A percentile compares a stretch with the other conserved stretches of the same genome.
phyloP scores from a whole-genome alignment of 2,888 invertebrate genomes.

The Leptopilina myrica region DNA sequence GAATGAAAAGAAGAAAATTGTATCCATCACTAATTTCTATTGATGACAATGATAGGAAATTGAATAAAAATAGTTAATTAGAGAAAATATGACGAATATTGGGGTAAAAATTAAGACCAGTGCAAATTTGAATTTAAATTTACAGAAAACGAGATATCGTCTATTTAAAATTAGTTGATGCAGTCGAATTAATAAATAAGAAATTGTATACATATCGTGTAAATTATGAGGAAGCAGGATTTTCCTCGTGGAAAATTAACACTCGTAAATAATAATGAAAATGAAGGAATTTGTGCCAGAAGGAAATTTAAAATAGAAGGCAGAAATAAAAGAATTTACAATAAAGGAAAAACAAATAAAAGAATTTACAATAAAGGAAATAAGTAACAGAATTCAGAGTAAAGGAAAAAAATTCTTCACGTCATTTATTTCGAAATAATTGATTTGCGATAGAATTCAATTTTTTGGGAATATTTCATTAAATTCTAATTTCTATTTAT shows the following conservation, averaged over 20 bases:
- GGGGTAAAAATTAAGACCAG: slow-evolving; percentile 9
- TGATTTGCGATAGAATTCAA: too few species aligned
- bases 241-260: slow-evolving; percentile 5
- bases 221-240: slow-evolving; percentile 32
- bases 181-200: slow-evolving; percentile 43
- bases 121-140: slow-evolving; percentile 12
- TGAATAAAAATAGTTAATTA: not conserved
- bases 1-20: not conserved
- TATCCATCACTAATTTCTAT: not conserved
- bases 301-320: too few species aligned
- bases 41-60: too few species aligned
- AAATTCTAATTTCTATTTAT: too few species aligned
- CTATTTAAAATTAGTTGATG: slow-evolving; percentile 9
- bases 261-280: not conserved
- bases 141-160: not conserved
- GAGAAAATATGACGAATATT: not conserved
- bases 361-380: too few species aligned
- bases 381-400: too few species aligned
- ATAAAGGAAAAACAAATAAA: too few species aligned
- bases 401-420: too few species aligned
- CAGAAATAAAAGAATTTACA: too few species aligned
- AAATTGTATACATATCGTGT: slow-evolving; percentile 54
- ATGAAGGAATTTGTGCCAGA: too few species aligned
- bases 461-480: too few species aligned
- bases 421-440: too few species aligned